Evolutionary conservation across 2,888 invertebrate species (phyloP), one percentile per base, ranked within the genome.

Genomic region (Oegoconia quadripuncta): DNA sequence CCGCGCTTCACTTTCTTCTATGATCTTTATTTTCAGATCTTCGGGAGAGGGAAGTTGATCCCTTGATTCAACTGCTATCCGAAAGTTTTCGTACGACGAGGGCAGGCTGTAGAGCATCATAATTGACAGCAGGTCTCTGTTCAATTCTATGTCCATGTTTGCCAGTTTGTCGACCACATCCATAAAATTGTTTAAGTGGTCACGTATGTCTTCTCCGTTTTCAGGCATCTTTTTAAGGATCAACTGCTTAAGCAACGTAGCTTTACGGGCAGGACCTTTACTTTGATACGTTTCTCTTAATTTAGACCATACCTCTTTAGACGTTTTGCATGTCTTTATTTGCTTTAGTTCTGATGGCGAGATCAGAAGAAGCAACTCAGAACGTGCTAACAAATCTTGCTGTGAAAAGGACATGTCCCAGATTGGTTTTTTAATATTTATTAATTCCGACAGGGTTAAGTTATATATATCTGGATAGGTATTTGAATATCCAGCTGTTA

Each of bases 201-300:
- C 56, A 13, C 62, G 50, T 3, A 74, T 52, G 37, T 71, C 64
- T 1, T 49, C 56, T 13, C 69, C 62, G n/a, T 37, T 27, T 17
- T 13, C 3, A 17, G 31, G 15, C 70, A 77, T 73, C 18, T 57
- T 57, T 4, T 59, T 59, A 3, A 71, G 37, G 2, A 58, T 59
- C 3, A 76, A 44, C 23, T 59, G 52, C 34, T 79, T 78, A n/a
- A 79, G 41, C 4, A 77, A 41, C 3, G 64, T 73, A 0, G 73
- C 74, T 41, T 77, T 76, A 25, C 67, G 44, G 2, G 72, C 70
- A 1, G 72, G 71, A 3, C 71, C 72, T 30, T 55, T 56, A n/a
- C 70, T 74, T 44, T 69, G 59, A 35, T 67, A 68, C 14, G 67
- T 66, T 3, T 35, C 22, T 29, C 67, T 41, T 15, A 79, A 46